phyloP scores from a whole-genome alignment of 2,797 vertebrate species.

The Crenuchus spilurus region DNA sequence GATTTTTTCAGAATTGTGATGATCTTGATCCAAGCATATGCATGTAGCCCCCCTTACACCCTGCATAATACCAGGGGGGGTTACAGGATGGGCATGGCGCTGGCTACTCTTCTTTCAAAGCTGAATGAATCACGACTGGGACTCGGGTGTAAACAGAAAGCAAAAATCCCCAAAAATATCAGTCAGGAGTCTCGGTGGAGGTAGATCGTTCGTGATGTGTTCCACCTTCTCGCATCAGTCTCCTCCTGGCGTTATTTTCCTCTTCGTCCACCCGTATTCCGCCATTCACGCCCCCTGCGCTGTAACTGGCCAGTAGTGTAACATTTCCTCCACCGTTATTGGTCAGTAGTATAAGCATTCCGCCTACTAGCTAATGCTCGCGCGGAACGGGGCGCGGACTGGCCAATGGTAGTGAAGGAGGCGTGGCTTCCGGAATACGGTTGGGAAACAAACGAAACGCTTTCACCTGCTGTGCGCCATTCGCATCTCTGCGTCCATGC shows the following conservation, averaged over 20 bases:
- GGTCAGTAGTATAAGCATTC: neutral
- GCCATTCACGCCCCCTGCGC: neutral
- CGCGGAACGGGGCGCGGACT: neutral
- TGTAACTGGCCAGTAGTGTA: neutral
- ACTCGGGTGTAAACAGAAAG: neutral
- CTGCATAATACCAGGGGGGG: slow-evolving; percentile 75
- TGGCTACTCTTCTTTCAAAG: slow-evolving; percentile 36
- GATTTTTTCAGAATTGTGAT: slow-evolving; percentile 53
- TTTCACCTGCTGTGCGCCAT: slow-evolving; percentile 53
- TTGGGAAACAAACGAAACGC: neutral
- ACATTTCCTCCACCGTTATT: neutral
- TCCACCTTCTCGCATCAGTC: slow-evolving; percentile 35
- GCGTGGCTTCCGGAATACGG: neutral
- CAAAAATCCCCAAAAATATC: slow-evolving; percentile 1
- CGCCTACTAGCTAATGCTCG: neutral
- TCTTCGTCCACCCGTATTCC: neutral
- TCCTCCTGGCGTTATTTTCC: slow-evolving; percentile 16
- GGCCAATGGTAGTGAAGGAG: neutral
- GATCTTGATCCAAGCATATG: slow-evolving; percentile 71
- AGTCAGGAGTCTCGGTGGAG: neutral
- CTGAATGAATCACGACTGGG: neutral
- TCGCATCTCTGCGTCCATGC: slow-evolving; percentile 51
- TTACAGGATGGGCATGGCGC: slow-evolving; percentile 55
- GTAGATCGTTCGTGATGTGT: neutral
- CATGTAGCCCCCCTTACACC: slow-evolving; percentile 54